A percentile compares a stretch with the other conserved stretches of the same genome.
Evolutionary conservation across 2,797 vertebrate genomes (phyloP).

Genomic region (Delichon dasypus): DNA sequence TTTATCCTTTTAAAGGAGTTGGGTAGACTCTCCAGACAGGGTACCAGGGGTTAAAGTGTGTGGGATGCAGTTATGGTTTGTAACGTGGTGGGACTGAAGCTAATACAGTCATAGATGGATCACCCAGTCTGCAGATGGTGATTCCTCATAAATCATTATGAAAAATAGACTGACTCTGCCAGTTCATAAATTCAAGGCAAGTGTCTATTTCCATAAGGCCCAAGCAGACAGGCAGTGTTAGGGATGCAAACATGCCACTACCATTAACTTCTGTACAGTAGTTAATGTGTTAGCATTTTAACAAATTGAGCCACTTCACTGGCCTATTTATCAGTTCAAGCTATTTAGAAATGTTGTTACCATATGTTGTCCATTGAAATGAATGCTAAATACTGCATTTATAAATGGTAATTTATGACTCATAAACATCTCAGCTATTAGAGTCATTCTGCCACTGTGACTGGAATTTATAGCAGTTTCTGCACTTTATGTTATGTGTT

Average conservation of each 20-base stretch:
- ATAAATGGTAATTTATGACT: slow-evolving; percentile 81
- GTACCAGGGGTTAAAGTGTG: rapidly evolving
- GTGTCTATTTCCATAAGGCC: slow-evolving; percentile 54
- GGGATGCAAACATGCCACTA: slow-evolving; percentile 61
- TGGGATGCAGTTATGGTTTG: neutral
- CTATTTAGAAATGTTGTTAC: slow-evolving; percentile 77
- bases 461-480: slow-evolving; percentile 77
- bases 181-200: slow-evolving; percentile 71
- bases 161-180: slow-evolving; percentile 56
- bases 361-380: slow-evolving; percentile 80
- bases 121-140: neutral
- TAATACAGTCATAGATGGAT: slow-evolving; percentile 53
- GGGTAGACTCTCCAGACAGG: neutral
- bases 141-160: slow-evolving; percentile 67
- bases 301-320: slow-evolving; percentile 76
- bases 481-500: slow-evolving; percentile 51
- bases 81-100: neutral
- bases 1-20: too few relatives aligned
- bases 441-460: slow-evolving; percentile 79
- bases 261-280: slow-evolving; percentile 38
- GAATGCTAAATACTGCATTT: slow-evolving; percentile 75
- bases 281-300: slow-evolving; percentile 75
- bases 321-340: slow-evolving; percentile 79
- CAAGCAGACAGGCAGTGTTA: slow-evolving; percentile 49
- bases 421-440: slow-evolving; percentile 78